phyloP scores from a whole-genome alignment of 2,888 invertebrate species.

The Acleris cristana region DNA sequence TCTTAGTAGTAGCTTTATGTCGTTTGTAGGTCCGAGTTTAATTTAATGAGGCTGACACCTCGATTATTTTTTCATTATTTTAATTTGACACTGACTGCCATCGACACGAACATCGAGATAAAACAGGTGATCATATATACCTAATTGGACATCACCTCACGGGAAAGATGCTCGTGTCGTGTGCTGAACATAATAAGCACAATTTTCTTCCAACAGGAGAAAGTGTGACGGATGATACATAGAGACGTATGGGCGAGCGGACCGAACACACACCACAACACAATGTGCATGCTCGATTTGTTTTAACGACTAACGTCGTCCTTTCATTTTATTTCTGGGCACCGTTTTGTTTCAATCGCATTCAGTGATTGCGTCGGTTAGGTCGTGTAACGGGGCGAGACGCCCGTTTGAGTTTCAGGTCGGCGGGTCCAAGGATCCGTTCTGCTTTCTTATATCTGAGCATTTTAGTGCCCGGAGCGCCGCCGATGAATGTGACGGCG shows the following conservation, averaged over 20 bases:
- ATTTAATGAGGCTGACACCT: conserved; percentile 61
- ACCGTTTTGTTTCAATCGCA: conserved; percentile 74
- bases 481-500: conserved; percentile 96
- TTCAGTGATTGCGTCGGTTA: conserved; percentile 82
- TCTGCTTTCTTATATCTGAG: conserved; percentile 56
- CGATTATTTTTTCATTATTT: conserved; percentile 49
- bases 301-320: conserved; percentile 54
- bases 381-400: conserved; percentile 56
- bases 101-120: conserved; percentile 54
- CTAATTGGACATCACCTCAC: conserved; percentile 24
- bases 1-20: conserved; percentile 82
- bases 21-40: conserved; percentile 75
- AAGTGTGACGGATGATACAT: conserved; percentile 69
- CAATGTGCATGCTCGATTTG: conserved; percentile 68
- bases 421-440: conserved; percentile 39
- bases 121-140: conserved; percentile 40
- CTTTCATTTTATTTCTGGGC: conserved; percentile 71
- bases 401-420: conserved; percentile 67
- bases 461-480: conserved; percentile 96
- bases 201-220: conserved; percentile 70
- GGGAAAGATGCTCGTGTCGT: conserved; percentile 59
- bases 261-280: conserved; percentile 65
- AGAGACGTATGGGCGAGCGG: conserved; percentile 81
- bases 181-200: conserved; percentile 59
- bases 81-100: conserved; percentile 51